Percentiles rank a stretch among this genome's conserved stretches.
Evolutionary conservation across 2,113 vertebrate species (phyloP).

Genomic region (Oreochromis aureus): DNA sequence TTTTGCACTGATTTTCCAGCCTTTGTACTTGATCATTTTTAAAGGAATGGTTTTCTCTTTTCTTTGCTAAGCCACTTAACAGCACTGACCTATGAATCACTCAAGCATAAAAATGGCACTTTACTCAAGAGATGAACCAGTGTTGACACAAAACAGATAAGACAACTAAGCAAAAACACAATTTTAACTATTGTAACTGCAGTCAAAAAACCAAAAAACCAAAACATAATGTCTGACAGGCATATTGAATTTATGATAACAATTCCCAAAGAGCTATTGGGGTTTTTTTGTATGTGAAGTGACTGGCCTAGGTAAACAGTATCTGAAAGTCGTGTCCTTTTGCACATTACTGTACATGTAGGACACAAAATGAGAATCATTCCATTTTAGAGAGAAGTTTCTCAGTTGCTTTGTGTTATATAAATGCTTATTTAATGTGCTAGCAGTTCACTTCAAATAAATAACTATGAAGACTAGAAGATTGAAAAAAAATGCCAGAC

Average conservation of each 20-base stretch:
- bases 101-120: background rate
- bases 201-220: background rate
- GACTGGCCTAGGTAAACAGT: background rate
- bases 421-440: background rate
- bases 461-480: background rate
- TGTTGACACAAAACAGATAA: background rate
- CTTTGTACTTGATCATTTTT: background rate
- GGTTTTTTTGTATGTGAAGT: rapidly evolving
- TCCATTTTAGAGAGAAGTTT: background rate
- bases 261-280: background rate
- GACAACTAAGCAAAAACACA: background rate
- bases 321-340: background rate
- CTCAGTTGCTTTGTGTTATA: background rate
- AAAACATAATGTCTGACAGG: background rate
- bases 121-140: background rate
- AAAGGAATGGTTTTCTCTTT: background rate
- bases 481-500: background rate
- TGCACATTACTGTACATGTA: background rate
- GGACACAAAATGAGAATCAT: background rate
- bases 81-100: background rate
- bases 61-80: background rate
- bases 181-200: background rate
- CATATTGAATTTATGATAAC: background rate
- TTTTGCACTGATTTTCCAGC: background rate
- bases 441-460: background rate